Conservation (phyloP, 2,888 invertebrate genomes). For the Catocala fraxini region DNA sequence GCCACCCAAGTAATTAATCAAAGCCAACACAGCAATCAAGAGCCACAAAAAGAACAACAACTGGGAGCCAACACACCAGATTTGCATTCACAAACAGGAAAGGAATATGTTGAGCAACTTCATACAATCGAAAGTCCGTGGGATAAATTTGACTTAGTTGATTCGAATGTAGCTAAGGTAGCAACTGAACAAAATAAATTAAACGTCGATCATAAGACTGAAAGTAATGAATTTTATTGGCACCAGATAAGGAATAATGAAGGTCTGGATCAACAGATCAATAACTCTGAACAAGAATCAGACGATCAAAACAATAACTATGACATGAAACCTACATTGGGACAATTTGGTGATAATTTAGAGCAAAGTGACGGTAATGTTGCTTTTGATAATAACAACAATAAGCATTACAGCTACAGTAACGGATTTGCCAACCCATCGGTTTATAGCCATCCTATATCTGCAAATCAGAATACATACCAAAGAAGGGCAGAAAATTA, state of each 20-base stretch:
- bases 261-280: not conserved
- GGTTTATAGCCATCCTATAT: constrained; percentile 2
- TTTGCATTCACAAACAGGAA: constrained; percentile 11
- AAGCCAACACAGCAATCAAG: constrained; percentile 19
- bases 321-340: not conserved
- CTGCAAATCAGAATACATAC: constrained; percentile 4
- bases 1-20: constrained; percentile 13
- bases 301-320: not conserved
- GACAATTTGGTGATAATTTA: not conserved
- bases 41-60: constrained; percentile 24
- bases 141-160: constrained; percentile 30
- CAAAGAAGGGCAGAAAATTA: constrained; percentile 1
- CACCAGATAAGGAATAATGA: not conserved
- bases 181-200: constrained; percentile 15
- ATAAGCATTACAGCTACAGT: constrained; percentile 7
- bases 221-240: constrained; percentile 8
- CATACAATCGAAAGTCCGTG: constrained; percentile 18
- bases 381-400: not conserved
- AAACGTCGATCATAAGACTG: constrained; percentile 10
- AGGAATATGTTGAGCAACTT: constrained; percentile 10
- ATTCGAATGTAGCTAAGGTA: constrained; percentile 8
- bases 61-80: constrained; percentile 8
- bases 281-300: not conserved
- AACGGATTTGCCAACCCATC: constrained; percentile 15
- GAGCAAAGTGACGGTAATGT: not conserved